These are phyloP conservation scores for Pollachius pollachius DNA, from an alignment of 2,113 vertebrate species.

Conservation along the genomic window DNA sequence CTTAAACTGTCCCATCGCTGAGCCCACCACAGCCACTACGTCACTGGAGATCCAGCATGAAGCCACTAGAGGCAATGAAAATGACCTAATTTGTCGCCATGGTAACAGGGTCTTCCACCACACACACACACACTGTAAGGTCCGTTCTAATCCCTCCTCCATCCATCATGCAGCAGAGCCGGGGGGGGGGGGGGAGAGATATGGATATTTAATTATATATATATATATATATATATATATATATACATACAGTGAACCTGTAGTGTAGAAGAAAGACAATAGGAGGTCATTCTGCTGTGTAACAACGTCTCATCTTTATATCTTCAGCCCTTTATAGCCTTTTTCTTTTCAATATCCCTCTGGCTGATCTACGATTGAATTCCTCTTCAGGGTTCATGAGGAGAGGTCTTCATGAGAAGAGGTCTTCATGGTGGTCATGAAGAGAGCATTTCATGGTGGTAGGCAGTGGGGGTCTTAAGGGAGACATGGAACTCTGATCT, in stretches of 20 bases:
- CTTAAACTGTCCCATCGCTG: no score
- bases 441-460: slow-evolving; percentile 22
- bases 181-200: not conserved
- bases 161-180: not conserved
- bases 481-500: not conserved
- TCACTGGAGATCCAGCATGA: not conserved
- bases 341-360: no score
- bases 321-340: no score
- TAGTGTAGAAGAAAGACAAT: no score
- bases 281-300: no score
- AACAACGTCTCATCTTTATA: no score
- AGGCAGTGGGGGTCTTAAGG: not conserved
- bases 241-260: not conserved
- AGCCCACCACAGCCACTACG: no score
- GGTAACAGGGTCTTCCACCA: slow-evolving; percentile 45
- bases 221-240: not conserved
- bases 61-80: slow-evolving; percentile 14
- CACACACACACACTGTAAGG: slow-evolving; percentile 10
- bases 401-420: slow-evolving; percentile 18
- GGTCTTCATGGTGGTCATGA: no score
- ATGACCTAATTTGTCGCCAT: slow-evolving; percentile 47
- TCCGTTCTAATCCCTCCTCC: slow-evolving; percentile 20
- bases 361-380: no score
- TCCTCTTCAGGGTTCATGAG: no score
- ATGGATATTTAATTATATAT: not conserved